Evolutionary conservation across 2,888 invertebrate genomes (phyloP).

Genomic region (Trachelus tabidus): DNA sequence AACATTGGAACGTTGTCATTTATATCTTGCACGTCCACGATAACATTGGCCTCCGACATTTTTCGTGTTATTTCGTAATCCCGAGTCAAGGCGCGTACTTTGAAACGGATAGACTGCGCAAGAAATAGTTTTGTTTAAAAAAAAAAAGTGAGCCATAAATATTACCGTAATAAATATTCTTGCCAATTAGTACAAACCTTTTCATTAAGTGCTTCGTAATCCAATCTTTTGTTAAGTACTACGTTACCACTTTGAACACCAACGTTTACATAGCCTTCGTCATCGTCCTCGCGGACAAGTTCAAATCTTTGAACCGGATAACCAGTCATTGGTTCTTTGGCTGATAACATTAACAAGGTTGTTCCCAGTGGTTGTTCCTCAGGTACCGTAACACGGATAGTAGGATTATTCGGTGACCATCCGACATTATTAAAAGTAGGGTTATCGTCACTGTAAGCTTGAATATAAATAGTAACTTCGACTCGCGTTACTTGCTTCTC

Average conservation of each 20-base stretch:
- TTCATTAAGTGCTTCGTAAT: constrained; percentile 78
- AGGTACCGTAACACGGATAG: constrained; percentile 75
- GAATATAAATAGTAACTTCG: constrained; percentile 82
- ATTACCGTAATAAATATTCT: not conserved
- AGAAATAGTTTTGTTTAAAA: constrained; percentile 18
- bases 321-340: constrained; percentile 78
- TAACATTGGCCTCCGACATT: constrained; percentile 75
- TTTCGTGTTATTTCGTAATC: constrained; percentile 65
- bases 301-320: constrained; percentile 71
- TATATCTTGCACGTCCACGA: constrained; percentile 78
- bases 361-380: constrained; percentile 84
- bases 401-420: constrained; percentile 78
- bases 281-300: constrained; percentile 51
- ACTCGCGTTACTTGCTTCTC: constrained; percentile 74
- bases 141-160: not conserved
- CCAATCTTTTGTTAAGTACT: constrained; percentile 78
- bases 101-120: constrained; percentile 64
- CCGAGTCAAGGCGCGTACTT: constrained; percentile 66
- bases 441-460: constrained; percentile 81
- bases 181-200: constrained; percentile 65
- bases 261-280: constrained; percentile 59
- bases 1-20: constrained; percentile 85
- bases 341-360: constrained; percentile 75
- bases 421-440: constrained; percentile 79
- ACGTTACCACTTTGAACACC: constrained; percentile 80